These are phyloP conservation scores for Poicephalus gulielmi DNA, from an alignment of 2,113 vertebrate species.

Conservation along the genomic window DNA sequence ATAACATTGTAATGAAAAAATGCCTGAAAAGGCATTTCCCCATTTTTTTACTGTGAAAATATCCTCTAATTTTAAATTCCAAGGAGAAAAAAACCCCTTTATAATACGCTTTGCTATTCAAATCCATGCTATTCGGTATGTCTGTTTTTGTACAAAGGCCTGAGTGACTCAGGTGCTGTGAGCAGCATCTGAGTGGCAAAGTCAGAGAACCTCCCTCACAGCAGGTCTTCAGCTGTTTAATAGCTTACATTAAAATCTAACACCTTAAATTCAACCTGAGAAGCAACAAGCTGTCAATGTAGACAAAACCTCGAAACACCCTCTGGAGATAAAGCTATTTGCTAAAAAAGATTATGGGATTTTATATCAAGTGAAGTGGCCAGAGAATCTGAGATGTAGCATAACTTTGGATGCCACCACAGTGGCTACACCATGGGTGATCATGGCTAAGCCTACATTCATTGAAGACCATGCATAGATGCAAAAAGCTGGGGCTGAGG, in stretches of 20 bases:
- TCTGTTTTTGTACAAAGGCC: not conserved
- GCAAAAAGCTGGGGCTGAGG: not conserved
- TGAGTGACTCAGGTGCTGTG: not conserved
- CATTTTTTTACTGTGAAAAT: not conserved
- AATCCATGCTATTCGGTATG: rapidly evolving
- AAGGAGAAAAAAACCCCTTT: not conserved
- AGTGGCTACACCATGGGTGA: not conserved
- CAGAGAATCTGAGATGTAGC: not conserved
- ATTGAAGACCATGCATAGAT: not conserved
- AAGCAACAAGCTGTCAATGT: not conserved
- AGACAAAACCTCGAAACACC: not conserved
- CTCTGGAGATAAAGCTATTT: not conserved
- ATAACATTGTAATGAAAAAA: not conserved
- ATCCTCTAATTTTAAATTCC: not conserved
- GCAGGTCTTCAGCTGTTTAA: not conserved
- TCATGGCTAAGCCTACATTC: not conserved
- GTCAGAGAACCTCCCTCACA: not conserved
- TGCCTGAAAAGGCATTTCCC: not conserved
- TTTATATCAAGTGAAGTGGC: not conserved
- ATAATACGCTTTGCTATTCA: not conserved
- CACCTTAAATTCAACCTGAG: not conserved
- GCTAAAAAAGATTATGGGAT: not conserved
- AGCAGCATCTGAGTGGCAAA: not conserved
- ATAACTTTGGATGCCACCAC: not conserved
- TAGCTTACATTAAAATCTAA: not conserved